Percentiles rank a stretch among this genome's conserved stretches.
phyloP scores from a whole-genome alignment of 2,113 vertebrate species.

The Lucifuga dentata region DNA sequence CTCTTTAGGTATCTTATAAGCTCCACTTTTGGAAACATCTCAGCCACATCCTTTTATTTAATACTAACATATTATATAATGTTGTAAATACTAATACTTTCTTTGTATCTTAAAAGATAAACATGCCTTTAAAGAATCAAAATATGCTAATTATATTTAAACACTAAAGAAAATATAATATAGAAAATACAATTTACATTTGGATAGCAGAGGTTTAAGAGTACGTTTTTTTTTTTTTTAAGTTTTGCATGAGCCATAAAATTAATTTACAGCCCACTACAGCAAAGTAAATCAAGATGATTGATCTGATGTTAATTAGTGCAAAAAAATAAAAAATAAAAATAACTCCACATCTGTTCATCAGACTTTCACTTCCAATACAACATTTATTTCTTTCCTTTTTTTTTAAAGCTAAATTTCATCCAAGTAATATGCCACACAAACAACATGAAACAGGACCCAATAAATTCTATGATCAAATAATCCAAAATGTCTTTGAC shows the following conservation, averaged over 20 bases:
- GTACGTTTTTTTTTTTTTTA: conserved; percentile 28
- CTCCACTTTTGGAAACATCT: conserved; percentile 29
- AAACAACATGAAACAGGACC: conserved; percentile 59
- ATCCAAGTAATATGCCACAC: conserved; percentile 46
- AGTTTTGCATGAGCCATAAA: conserved; percentile 32
- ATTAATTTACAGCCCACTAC: conserved; percentile 30
- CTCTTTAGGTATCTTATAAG: conserved; percentile 14
- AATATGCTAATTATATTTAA: too few species aligned
- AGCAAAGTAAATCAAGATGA: conserved; percentile 55
- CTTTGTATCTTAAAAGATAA: conserved; percentile 13
- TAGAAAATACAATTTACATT: conserved; percentile 30
- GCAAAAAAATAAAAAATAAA: conserved; percentile 61
- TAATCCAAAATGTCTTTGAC: conserved; percentile 55
- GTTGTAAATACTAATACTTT: too few species aligned
- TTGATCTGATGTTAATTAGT: conserved; percentile 71
- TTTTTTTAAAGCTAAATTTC: conserved; percentile 40
- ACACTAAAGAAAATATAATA: background rate
- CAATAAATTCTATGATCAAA: conserved; percentile 51
- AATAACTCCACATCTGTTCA: conserved; percentile 81
- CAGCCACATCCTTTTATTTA: background rate
- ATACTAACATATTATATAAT: too few species aligned
- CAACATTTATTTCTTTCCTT: conserved; percentile 20
- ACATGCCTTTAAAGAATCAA: conserved; percentile 14
- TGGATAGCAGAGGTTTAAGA: conserved; percentile 17
- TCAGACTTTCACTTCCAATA: conserved; percentile 69